Conservation (phyloP, 2,888 invertebrate genomes). For the Machimus rusticus region DNA sequence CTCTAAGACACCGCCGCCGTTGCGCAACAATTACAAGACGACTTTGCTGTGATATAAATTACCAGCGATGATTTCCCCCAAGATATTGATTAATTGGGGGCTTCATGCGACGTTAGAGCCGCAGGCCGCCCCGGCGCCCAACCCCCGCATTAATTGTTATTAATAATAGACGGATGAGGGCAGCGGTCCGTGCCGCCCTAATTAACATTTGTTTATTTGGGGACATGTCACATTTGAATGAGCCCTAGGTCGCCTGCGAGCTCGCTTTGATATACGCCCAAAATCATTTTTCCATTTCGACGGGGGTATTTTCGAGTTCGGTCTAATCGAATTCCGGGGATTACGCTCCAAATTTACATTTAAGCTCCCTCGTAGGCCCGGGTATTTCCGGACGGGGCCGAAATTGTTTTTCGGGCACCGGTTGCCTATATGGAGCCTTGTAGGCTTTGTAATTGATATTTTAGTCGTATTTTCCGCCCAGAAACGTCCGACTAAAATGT, state of each 20-base stretch:
- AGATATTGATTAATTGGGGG: constrained; percentile 16
- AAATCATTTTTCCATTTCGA: not conserved
- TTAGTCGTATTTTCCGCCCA: not conserved
- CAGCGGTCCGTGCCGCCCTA: not conserved
- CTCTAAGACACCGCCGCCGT: not conserved
- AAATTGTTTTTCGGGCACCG: not conserved
- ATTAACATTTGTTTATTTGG: constrained; percentile 2
- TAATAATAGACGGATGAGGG: not conserved
- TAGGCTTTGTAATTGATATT: not conserved
- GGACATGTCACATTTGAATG: not conserved
- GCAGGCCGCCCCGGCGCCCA: not conserved
- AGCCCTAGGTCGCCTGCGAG: not conserved
- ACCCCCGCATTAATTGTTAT: not conserved
- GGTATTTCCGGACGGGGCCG: not conserved
- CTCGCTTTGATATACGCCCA: not conserved
- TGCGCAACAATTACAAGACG: constrained; percentile 12
- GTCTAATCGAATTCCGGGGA: not conserved
- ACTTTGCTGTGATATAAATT: constrained; percentile 13
- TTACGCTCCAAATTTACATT: not conserved
- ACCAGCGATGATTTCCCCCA: not conserved
- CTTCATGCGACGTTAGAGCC: not conserved
- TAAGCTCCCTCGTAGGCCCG: not conserved
- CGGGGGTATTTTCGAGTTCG: not conserved
- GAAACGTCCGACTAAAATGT: not conserved
- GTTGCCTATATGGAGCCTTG: not conserved